A percentile compares a stretch with the other conserved stretches of the same genome.
phyloP scores from a whole-genome alignment of 1,140 invertebrate genomes.

The Popillia japonica region DNA sequence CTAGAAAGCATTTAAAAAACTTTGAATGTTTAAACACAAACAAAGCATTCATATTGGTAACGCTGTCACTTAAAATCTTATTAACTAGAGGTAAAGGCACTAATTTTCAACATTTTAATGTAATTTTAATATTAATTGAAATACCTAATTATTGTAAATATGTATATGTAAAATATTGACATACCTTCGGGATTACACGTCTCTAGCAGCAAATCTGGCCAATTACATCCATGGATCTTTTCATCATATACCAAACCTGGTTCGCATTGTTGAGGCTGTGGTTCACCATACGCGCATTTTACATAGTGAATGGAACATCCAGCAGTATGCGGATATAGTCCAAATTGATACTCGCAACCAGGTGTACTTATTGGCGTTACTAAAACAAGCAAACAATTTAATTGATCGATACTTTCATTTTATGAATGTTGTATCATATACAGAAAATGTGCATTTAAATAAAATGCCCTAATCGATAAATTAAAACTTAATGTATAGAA shows the following conservation, averaged over 20 bases:
- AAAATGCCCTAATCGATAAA: no score
- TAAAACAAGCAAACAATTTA: conserved; percentile 55
- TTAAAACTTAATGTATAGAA: no score
- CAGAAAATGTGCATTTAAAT: neutral
- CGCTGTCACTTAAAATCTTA: no score
- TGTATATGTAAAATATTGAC: no score
- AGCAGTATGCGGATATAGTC: conserved; percentile 80
- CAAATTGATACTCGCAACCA: conserved; percentile 89
- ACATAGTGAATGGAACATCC: conserved; percentile 86
- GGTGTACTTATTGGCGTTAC: conserved; percentile 79
- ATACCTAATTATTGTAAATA: no score
- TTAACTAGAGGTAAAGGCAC: no score
- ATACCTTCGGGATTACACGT: conserved; percentile 87
- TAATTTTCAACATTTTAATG: no score
- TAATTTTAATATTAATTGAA: no score
- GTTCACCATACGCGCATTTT: conserved; percentile 85
- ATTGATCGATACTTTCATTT: neutral
- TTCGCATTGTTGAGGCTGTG: conserved; percentile 81
- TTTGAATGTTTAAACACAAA: no score
- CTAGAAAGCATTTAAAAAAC: no score
- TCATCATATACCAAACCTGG: conserved; percentile 89
- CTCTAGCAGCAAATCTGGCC: conserved; percentile 88
- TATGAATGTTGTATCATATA: no score
- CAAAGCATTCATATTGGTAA: no score
- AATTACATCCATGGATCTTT: conserved; percentile 88